phyloP scores from a whole-genome alignment of 2,797 vertebrate genomes.

The Dryobates pubescens region DNA sequence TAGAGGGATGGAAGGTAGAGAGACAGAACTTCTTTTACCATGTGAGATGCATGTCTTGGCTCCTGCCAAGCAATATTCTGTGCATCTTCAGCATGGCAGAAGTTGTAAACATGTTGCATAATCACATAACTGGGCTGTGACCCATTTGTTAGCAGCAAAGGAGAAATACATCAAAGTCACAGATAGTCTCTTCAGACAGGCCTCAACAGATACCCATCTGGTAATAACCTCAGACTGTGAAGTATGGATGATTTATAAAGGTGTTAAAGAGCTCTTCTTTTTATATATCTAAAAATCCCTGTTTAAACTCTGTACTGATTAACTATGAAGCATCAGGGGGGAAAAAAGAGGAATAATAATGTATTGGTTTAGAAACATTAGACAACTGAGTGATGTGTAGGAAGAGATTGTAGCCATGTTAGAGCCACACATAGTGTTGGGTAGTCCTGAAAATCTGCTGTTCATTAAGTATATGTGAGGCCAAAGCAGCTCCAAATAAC shows the following conservation, averaged over 20 bases:
- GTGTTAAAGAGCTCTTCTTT: conserved; percentile 12
- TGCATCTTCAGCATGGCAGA: conserved; percentile 31
- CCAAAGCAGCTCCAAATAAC: not conserved
- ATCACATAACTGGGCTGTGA: conserved; percentile 53
- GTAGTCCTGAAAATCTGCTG: not conserved
- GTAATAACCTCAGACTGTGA: conserved; percentile 26
- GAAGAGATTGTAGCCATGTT: not conserved
- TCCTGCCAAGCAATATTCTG: conserved; percentile 65
- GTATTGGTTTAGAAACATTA: not conserved
- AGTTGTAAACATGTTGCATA: conserved; percentile 58
- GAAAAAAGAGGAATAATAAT: not conserved
- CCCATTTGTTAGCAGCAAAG: conserved; percentile 64
- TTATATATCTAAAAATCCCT: not conserved
- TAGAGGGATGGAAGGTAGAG: not conserved
- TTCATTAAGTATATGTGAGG: not conserved
- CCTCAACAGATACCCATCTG: conserved; percentile 52
- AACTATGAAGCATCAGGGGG: not conserved
- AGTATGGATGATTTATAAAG: conserved; percentile 43
- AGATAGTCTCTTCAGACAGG: conserved; percentile 40
- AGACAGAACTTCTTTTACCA: not conserved
- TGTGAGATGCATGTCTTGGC: conserved; percentile 32
- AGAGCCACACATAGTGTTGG: not conserved
- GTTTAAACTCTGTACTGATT: not conserved
- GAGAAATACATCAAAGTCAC: conserved; percentile 56
- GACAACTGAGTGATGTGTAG: not conserved